A percentile compares a stretch with the other conserved stretches of the same genome.
These are phyloP conservation scores for Corythornis madagascariensis DNA, from an alignment of 2,113 vertebrate genomes.

Conservation along the genomic window DNA sequence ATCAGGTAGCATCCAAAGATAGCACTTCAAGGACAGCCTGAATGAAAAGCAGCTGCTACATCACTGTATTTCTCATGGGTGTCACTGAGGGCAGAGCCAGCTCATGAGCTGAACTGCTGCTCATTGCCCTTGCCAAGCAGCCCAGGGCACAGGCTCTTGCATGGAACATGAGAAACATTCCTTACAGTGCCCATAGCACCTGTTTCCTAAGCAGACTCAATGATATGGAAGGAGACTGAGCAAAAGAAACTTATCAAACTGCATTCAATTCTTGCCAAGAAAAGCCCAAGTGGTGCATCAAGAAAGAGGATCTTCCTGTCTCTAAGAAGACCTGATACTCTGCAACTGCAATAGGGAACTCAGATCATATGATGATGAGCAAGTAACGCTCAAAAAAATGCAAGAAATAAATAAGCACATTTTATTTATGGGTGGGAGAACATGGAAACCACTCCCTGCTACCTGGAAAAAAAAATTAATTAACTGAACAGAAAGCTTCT, in stretches of 20 bases:
- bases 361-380: not conserved
- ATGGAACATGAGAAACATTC: not conserved
- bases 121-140: not conserved
- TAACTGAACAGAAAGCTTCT: not conserved
- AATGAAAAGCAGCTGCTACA: not conserved
- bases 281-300: not conserved
- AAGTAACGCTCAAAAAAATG: too few relatives aligned
- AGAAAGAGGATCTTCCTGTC: not conserved
- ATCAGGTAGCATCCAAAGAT: not conserved
- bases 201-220: not conserved
- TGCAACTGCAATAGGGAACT: not conserved
- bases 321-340: slow-evolving; percentile 8
- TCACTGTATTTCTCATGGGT: not conserved
- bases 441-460: not conserved
- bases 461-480: not conserved
- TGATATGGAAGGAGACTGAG: not conserved
- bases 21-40: not conserved
- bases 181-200: not conserved
- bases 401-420: too few relatives aligned
- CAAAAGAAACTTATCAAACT: not conserved
- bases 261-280: not conserved
- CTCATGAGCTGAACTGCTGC: not conserved
- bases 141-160: not conserved
- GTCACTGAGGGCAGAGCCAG: not conserved
- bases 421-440: not conserved